Percentiles rank a stretch among this genome's conserved stretches.
Conservation (phyloP, 2,797 vertebrate species). For the Mormyrops attenuatus region DNA sequence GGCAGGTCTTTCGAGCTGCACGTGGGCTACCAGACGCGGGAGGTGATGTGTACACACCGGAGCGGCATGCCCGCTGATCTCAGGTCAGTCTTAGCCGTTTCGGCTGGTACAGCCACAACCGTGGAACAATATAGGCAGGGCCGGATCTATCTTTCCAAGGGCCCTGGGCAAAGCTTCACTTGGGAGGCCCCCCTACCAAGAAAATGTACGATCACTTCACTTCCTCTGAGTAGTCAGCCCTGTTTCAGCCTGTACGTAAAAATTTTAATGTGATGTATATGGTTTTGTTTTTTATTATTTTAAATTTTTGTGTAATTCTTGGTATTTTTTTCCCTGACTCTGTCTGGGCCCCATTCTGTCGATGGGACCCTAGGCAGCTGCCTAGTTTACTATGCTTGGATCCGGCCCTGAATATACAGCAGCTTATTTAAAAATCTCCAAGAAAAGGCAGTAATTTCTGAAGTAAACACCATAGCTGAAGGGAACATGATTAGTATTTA, state of each 20-base stretch:
- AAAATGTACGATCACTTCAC: not conserved
- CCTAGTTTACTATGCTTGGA: not conserved
- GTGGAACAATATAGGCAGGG: not conserved
- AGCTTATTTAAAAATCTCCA: not conserved
- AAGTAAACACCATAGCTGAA: not conserved
- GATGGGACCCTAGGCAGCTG: not conserved
- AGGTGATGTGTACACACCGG: constrained; percentile 79
- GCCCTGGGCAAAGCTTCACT: not conserved
- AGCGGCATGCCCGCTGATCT: constrained; percentile 70
- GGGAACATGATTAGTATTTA: not conserved
- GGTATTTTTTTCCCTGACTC: not conserved
- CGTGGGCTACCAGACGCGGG: constrained; percentile 86
- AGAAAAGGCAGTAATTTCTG: not conserved
- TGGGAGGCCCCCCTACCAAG: not conserved
- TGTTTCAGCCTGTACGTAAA: not conserved
- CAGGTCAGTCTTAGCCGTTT: constrained; percentile 64
- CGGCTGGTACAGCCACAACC: too few relatives aligned
- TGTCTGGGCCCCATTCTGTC: not conserved
- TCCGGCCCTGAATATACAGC: not conserved
- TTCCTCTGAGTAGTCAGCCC: not conserved
- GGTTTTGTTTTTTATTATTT: not conserved
- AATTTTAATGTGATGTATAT: not conserved
- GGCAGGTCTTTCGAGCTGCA: constrained; percentile 89
- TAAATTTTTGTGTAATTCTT: not conserved
- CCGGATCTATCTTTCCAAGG: not conserved